Evolutionary conservation across 2,888 invertebrate species (phyloP).

Genomic region (Serrognathus titanus): DNA sequence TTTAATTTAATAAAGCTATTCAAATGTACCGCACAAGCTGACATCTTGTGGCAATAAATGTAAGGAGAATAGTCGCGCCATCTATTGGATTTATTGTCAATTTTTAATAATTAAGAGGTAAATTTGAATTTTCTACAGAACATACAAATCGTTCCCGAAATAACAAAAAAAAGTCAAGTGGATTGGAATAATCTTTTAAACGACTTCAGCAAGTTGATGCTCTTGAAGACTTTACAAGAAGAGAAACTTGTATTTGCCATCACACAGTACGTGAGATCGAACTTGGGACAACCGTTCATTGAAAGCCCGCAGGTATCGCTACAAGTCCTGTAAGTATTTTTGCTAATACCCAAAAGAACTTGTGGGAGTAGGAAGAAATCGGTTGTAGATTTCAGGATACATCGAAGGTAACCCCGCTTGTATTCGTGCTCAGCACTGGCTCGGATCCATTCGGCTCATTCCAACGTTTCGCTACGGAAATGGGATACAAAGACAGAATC

Average conservation of each 20-base stretch:
- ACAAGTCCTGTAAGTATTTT: slow-evolving; percentile 55
- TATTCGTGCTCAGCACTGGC: slow-evolving; percentile 84
- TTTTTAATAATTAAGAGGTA: too few relatives aligned
- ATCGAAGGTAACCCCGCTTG: slow-evolving; percentile 68
- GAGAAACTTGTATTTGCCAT: slow-evolving; percentile 80
- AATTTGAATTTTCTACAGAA: slow-evolving; percentile 45
- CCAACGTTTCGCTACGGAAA: slow-evolving; percentile 74
- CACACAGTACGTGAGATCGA: slow-evolving; percentile 72
- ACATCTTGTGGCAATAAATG: too few relatives aligned
- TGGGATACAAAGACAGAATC: slow-evolving; percentile 65
- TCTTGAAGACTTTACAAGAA: slow-evolving; percentile 72
- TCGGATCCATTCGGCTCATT: slow-evolving; percentile 86
- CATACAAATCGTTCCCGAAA: slow-evolving; percentile 53
- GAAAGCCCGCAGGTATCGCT: slow-evolving; percentile 77
- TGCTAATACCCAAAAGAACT: too few relatives aligned
- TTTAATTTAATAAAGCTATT: too few relatives aligned
- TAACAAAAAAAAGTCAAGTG: slow-evolving; percentile 23
- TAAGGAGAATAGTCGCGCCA: background rate
- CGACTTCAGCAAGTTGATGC: slow-evolving; percentile 76
- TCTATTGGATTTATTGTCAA: slow-evolving; percentile 27
- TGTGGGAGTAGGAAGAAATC: slow-evolving; percentile 8
- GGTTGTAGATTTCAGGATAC: slow-evolving; percentile 66
- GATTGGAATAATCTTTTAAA: slow-evolving; percentile 65
- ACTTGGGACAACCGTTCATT: slow-evolving; percentile 75
- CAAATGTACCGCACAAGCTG: too few relatives aligned